phyloP scores from a whole-genome alignment of 2,888 invertebrate species.

The Agrochola circellaris region DNA sequence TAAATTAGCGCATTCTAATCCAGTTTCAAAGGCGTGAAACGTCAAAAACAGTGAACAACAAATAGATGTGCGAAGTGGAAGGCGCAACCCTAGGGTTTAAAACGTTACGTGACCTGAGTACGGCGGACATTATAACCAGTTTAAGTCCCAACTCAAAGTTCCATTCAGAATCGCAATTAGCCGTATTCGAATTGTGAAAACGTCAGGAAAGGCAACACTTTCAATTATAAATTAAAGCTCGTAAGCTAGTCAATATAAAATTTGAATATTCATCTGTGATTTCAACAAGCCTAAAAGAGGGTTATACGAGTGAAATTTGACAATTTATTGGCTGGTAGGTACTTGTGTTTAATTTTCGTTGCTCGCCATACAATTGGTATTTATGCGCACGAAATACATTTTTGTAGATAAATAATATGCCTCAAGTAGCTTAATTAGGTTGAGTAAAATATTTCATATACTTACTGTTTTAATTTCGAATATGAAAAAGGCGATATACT shows the following conservation, averaged over 20 bases:
- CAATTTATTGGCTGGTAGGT: conserved; percentile 60
- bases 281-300: conserved; percentile 65
- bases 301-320: conserved; percentile 64
- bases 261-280: conserved; percentile 72
- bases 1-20: conserved; percentile 63
- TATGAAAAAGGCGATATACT: not conserved
- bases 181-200: conserved; percentile 73
- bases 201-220: conserved; percentile 76
- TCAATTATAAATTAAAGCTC: conserved; percentile 72
- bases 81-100: conserved; percentile 79
- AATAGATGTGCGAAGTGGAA: conserved; percentile 78
- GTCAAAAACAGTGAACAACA: conserved; percentile 80
- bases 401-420: conserved; percentile 36
- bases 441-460: conserved; percentile 19
- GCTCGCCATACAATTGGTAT: conserved; percentile 43
- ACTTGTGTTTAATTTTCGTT: conserved; percentile 55
- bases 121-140: conserved; percentile 81
- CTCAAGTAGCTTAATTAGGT: conserved; percentile 8
- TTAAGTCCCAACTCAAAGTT: conserved; percentile 81
- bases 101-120: conserved; percentile 82
- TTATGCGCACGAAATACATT: conserved; percentile 46
- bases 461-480: conserved; percentile 10
- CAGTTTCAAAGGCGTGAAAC: conserved; percentile 78
- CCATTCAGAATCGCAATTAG: conserved; percentile 86
- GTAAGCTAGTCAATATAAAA: conserved; percentile 70